Evolutionary conservation across 1,140 invertebrate genomes (phyloP), one percentile per base, ranked within the genome.

Genomic region (Macrotrachela quadricornifera): DNA sequence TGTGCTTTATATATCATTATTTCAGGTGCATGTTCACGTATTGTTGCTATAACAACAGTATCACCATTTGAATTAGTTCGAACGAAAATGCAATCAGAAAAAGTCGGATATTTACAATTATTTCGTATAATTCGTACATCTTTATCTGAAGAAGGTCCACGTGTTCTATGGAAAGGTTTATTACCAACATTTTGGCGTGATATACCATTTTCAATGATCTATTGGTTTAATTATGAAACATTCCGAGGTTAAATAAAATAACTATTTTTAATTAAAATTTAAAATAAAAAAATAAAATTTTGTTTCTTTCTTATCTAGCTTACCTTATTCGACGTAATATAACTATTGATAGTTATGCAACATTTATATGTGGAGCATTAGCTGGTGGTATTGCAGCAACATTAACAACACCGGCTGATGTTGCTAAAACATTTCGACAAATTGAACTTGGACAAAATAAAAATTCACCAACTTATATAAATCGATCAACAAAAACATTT

Each of bases 181-280:
- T 40, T 50, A 1, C 48, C 49, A 6, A 50, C 54, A n/a, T 14
- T 55, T 15, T 39, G 37, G 9, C 41, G 54, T 13, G 54, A 55
- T 46, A 48, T 55, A 15, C 54, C 54, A 10, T 55, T 55, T 43
- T 55, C 54, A 11, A 50, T 55, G 48, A 46, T 55, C 14, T 55
- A 55, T 41, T 55, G 54, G 54, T 30, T 44, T 0, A 50, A 50
- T 42, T 50, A 50, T 30, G 54, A 55, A 45, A 30, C 42, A 21
- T 21, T 54, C 10, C 21, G 21, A 30, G 21, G 21, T 30, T 4
- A 30, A 30, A 30, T 4, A 30, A 30, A 54, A 54, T 14, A 54
- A 21, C 11, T 49, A 17, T 12, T 13, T 49, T 4, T 17, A 46
- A 21, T 18, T 38, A 15, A 15, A 45, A 48, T 18, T 13, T 14